Conservation (phyloP, 2,113 vertebrate genomes). For the Orycteropus afer region DNA sequence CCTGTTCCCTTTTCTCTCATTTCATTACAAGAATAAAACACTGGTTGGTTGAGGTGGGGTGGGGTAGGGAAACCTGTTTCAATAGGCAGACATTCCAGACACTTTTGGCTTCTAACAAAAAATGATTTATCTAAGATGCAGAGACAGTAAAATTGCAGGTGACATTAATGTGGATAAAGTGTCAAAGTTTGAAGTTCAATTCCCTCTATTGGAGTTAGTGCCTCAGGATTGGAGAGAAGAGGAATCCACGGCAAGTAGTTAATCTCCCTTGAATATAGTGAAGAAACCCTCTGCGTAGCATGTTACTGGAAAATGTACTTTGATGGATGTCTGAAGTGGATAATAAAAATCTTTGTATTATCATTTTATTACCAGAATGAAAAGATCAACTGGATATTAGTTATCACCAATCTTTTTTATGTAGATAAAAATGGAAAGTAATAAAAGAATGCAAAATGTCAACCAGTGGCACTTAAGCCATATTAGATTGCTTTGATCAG, state of each 20-base stretch:
- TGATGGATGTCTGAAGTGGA: slow-evolving; percentile 63
- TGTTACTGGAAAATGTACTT: slow-evolving; percentile 59
- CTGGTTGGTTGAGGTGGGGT: too few species aligned
- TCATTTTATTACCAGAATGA: slow-evolving; percentile 68
- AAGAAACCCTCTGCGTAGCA: background rate
- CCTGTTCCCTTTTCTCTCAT: background rate
- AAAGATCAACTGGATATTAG: slow-evolving; percentile 71
- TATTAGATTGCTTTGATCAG: slow-evolving; percentile 64
- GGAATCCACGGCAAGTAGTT: slow-evolving; percentile 12
- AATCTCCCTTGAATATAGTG: slow-evolving; percentile 20
- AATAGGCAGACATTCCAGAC: background rate
- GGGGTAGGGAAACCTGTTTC: too few species aligned
- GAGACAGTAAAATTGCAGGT: background rate
- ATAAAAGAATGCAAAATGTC: slow-evolving; percentile 64
- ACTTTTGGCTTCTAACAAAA: background rate
- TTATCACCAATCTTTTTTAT: slow-evolving; percentile 40
- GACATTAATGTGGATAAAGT: background rate
- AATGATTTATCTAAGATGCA: slow-evolving; percentile 22
- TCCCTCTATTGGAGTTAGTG: slow-evolving; percentile 20
- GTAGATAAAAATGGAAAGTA: slow-evolving; percentile 71
- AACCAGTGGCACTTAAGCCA: slow-evolving; percentile 53
- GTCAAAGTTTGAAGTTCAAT: slow-evolving; percentile 28
- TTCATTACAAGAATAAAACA: background rate
- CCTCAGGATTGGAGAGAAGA: slow-evolving; percentile 19
- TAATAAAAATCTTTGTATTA: slow-evolving; percentile 72